phyloP scores from a whole-genome alignment of 1,140 invertebrate genomes.

The Cataglyphis hispanica region DNA sequence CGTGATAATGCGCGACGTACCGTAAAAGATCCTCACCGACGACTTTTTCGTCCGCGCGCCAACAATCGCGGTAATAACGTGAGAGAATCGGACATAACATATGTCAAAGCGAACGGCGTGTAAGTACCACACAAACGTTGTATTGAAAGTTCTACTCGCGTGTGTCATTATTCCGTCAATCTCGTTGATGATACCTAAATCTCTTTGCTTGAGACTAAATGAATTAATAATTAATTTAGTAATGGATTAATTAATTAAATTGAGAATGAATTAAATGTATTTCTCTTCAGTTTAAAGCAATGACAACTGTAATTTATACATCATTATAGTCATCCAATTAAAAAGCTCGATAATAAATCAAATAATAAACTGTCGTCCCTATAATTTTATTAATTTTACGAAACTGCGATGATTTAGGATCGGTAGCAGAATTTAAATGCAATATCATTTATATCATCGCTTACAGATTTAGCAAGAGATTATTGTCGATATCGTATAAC shows the following conservation, averaged over 20 bases:
- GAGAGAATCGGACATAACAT: constrained; percentile 60
- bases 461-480: background rate
- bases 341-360: background rate
- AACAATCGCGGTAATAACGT: constrained; percentile 66
- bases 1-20: constrained; percentile 74
- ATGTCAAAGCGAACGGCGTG: background rate
- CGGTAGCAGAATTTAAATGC: background rate
- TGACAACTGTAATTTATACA: background rate
- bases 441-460: background rate
- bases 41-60: background rate
- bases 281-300: background rate
- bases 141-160: background rate
- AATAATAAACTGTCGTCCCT: background rate
- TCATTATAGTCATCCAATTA: background rate
- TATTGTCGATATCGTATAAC: background rate
- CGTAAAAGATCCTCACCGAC: constrained; percentile 62
- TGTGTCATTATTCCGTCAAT: background rate
- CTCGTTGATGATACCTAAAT: background rate
- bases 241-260: no score
- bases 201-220: background rate
- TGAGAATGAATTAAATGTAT: no score
- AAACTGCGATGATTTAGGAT: background rate
- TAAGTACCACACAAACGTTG: background rate
- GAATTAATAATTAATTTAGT: no score
- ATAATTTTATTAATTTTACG: constrained; percentile 14